Percentiles rank a stretch among this genome's conserved stretches.
These are phyloP conservation scores for Scelioninae gen. 1 DNA, from an alignment of 2,888 invertebrate species.

Conservation along the genomic window DNA sequence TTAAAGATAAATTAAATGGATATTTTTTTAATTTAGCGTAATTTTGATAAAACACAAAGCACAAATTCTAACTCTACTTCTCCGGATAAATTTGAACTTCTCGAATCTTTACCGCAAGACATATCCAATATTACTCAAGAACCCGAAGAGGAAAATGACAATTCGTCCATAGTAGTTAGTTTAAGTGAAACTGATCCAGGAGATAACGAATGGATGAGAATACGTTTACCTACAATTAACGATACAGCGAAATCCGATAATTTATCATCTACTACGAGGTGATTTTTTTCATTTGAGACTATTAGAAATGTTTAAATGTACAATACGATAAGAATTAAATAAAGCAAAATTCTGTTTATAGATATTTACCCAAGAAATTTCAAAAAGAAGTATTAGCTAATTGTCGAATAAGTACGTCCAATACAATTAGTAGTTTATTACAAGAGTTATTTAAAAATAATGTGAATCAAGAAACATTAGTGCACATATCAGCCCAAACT, in stretches of 20 bases:
- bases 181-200: slow-evolving; percentile 82
- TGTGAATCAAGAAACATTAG: slow-evolving; percentile 83
- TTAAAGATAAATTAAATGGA: neutral
- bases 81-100: slow-evolving; percentile 82
- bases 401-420: slow-evolving; percentile 84
- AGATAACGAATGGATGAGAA: slow-evolving; percentile 84
- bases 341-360: slow-evolving; percentile 72
- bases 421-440: slow-evolving; percentile 79
- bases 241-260: slow-evolving; percentile 75
- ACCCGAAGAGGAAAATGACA: slow-evolving; percentile 81
- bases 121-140: slow-evolving; percentile 75
- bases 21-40: slow-evolving; percentile 67
- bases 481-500: slow-evolving; percentile 86
- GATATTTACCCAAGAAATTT: slow-evolving; percentile 85
- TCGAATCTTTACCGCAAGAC: slow-evolving; percentile 79
- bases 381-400: slow-evolving; percentile 85
- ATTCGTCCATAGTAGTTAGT: slow-evolving; percentile 80
- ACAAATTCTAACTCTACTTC: slow-evolving; percentile 82
- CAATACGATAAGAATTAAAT: no score
- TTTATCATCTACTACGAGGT: slow-evolving; percentile 72
- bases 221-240: slow-evolving; percentile 80
- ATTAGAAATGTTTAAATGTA: no score
- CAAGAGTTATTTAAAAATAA: slow-evolving; percentile 82
- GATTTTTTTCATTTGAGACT: no score
- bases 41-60: slow-evolving; percentile 75